A percentile compares a stretch with the other conserved stretches of the same genome.
These are phyloP conservation scores for Tadarida brasiliensis DNA, from an alignment of 2,797 vertebrate species.

Conservation along the genomic window DNA sequence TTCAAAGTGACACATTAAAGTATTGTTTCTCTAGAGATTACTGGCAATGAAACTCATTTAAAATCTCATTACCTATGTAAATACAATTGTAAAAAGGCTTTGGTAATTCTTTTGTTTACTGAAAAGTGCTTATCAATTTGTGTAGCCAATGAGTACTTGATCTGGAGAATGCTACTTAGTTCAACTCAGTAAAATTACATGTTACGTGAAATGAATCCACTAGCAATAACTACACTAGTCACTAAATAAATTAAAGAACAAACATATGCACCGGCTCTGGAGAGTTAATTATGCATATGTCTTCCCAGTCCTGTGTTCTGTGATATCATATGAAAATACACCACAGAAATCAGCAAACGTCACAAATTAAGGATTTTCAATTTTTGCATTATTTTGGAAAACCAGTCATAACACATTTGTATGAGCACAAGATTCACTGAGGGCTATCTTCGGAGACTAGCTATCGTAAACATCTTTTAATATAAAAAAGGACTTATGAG, in stretches of 20 bases:
- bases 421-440: background rate
- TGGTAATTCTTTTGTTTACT: conserved; percentile 43
- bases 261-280: background rate
- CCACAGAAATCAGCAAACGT: background rate
- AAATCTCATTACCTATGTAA: conserved; percentile 59
- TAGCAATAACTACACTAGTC: background rate
- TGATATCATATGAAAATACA: background rate
- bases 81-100: conserved; percentile 25
- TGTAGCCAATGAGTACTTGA: background rate
- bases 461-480: background rate
- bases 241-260: background rate
- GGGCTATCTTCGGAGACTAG: background rate
- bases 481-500: background rate
- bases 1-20: conserved; percentile 47
- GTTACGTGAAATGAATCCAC: background rate
- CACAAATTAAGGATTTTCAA: background rate
- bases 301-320: background rate
- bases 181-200: background rate
- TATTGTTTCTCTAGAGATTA: conserved; percentile 38
- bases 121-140: background rate
- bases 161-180: background rate
- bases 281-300: background rate
- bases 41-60: conserved; percentile 64
- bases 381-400: background rate
- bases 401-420: background rate